Evolutionary conservation across 2,797 vertebrate genomes (phyloP).

Genomic region (Coluber constrictor): DNA sequence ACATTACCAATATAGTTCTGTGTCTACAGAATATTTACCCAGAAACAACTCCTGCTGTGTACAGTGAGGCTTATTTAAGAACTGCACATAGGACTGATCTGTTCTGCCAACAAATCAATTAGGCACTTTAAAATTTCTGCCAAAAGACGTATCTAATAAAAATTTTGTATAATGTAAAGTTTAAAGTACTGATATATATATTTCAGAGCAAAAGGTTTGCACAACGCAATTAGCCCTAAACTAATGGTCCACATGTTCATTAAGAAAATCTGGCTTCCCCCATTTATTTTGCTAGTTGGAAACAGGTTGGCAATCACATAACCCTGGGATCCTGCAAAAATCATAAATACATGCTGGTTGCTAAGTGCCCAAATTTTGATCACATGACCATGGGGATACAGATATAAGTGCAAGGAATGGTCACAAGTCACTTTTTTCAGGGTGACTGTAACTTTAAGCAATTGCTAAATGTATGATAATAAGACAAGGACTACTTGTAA

Average conservation of each 20-base stretch:
- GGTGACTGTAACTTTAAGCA: background rate
- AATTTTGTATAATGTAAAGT: background rate
- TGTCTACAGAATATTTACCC: background rate
- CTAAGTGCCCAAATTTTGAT: background rate
- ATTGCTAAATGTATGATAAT: background rate
- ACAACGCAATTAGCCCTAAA: background rate
- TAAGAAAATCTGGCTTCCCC: background rate
- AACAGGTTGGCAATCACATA: background rate
- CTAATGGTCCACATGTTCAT: background rate
- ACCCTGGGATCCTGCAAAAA: background rate
- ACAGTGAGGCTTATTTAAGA: background rate
- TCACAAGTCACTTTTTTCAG: background rate
- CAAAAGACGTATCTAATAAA: background rate
- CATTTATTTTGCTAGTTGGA: background rate
- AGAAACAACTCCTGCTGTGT: background rate
- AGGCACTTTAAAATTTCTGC: background rate
- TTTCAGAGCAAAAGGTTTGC: background rate
- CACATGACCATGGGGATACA: background rate
- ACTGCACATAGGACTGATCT: background rate
- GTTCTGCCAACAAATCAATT: background rate
- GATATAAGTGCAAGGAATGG: background rate
- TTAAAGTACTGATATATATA: background rate
- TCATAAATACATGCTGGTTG: background rate
- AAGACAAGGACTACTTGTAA: background rate
- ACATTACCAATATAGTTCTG: background rate